Conservation (phyloP, 2,797 vertebrate genomes). For the Momotus momota region DNA sequence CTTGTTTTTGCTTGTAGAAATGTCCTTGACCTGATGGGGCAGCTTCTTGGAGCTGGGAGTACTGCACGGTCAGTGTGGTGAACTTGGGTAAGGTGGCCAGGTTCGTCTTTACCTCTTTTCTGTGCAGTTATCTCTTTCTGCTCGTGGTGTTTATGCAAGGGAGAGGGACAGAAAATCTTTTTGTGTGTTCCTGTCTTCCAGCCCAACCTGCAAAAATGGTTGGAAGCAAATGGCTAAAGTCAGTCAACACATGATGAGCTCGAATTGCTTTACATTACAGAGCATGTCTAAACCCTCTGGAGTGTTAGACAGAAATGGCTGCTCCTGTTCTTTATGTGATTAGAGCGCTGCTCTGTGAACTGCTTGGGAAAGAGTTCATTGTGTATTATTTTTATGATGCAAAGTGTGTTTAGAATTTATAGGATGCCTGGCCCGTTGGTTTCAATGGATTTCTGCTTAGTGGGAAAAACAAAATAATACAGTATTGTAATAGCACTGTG, state of each 20-base stretch:
- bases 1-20: neutral
- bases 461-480: neutral
- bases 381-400: neutral
- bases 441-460: neutral
- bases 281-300: neutral
- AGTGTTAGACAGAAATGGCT: neutral
- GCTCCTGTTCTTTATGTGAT: neutral
- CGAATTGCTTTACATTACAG: neutral
- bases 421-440: neutral
- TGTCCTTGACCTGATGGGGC: neutral
- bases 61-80: accelerated
- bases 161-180: neutral
- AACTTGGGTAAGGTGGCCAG: accelerated
- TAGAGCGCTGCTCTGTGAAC: neutral
- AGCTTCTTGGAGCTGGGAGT: neutral
- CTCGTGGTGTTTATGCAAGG: no score
- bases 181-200: neutral
- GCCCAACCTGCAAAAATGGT: neutral
- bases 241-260: neutral
- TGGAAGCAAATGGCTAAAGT: neutral
- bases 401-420: neutral
- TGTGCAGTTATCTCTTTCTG: neutral
- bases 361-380: neutral
- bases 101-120: neutral
- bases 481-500: neutral